Base-by-base conservation (phyloP, 2,797 vertebrate genomes). In the Ctenochaetus hawaiiensis region DNA sequence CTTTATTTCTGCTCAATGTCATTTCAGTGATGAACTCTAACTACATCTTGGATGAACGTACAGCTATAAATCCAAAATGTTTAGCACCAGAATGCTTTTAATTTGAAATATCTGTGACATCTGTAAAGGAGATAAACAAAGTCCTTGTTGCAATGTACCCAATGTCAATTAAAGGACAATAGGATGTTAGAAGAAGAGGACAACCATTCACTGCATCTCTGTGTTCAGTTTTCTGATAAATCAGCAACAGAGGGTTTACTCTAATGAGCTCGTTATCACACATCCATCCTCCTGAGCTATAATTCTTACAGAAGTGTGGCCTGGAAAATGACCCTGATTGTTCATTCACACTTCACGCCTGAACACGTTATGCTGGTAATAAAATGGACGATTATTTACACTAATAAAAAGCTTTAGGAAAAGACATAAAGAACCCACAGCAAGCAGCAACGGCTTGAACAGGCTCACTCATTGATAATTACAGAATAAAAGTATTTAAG, bases 181-280 rank as follows among this genome's bases (percentile, higher is more conserved):
- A 51, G 45, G 69, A 73, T n/a, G 23, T 52, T 6, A 26, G 30
- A 47, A 48, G 41, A 54, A 30, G 30, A 23, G 26, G 49, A 17
- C 16, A 16, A 22, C 18, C 2, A 0, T 78, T 41, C 62, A 34
- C 10, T 18, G 20, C 16, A n/a, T 43, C 1, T 23, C 37, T 47
- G 18, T 30, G 61, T 72, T 80, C 22, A 48, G 13, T 67, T 61
- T 75, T 41, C 81, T 75, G 69, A 83, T 39, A 18, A 66, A 81
- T 58, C 10, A 1, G 8, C 18, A 14, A 30, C 43, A 39, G 51
- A 60, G 67, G 77, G 67, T 43, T 71, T 67, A 9, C 76, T 72
- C 65, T 87, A 86, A 89, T 73, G 78, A 89, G 78, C 77, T 87
- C 67, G 73, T 90, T 76, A 84, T 52, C 34, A 66, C 71, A 57